Conservation (phyloP, 2,888 invertebrate species). For the Epirrita christyi region DNA sequence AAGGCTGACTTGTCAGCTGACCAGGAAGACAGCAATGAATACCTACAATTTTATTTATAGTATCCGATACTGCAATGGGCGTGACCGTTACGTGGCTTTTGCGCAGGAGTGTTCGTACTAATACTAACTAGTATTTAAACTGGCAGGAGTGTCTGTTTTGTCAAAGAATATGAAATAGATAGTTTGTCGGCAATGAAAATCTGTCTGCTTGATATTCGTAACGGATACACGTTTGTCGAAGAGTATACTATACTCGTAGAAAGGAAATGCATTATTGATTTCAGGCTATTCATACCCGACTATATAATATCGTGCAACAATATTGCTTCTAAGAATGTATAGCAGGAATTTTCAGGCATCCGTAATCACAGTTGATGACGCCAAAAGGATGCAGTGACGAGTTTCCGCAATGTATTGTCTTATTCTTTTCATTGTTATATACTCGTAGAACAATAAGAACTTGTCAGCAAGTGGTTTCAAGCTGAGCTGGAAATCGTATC, state of each 20-base stretch:
- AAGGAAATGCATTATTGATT: constrained; percentile 12
- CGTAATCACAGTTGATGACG: not conserved
- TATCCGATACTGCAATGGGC: constrained; percentile 42
- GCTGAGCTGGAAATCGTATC: too few species aligned
- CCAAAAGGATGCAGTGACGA: not conserved
- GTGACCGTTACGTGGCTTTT: constrained; percentile 52
- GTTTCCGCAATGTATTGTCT: not conserved
- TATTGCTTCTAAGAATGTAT: too few species aligned
- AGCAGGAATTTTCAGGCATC: too few species aligned
- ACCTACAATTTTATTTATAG: constrained; percentile 54
- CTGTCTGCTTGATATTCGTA: not conserved
- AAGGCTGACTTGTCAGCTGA: constrained; percentile 58
- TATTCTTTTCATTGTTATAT: not conserved
- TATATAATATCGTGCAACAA: too few species aligned
- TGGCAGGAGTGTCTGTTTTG: constrained; percentile 5
- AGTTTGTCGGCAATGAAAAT: constrained; percentile 5
- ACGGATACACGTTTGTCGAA: constrained; percentile 2
- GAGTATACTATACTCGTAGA: constrained; percentile 8
- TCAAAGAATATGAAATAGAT: constrained; percentile 1
- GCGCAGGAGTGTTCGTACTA: constrained; percentile 35
- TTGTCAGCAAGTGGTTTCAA: too few species aligned
- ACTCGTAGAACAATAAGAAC: too few species aligned
- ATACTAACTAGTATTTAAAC: constrained; percentile 8
- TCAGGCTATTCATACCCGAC: constrained; percentile 1
- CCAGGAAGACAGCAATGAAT: constrained; percentile 65